These are phyloP conservation scores for Oriolus oriolus DNA, from an alignment of 2,113 vertebrate genomes.

Conservation along the genomic window DNA sequence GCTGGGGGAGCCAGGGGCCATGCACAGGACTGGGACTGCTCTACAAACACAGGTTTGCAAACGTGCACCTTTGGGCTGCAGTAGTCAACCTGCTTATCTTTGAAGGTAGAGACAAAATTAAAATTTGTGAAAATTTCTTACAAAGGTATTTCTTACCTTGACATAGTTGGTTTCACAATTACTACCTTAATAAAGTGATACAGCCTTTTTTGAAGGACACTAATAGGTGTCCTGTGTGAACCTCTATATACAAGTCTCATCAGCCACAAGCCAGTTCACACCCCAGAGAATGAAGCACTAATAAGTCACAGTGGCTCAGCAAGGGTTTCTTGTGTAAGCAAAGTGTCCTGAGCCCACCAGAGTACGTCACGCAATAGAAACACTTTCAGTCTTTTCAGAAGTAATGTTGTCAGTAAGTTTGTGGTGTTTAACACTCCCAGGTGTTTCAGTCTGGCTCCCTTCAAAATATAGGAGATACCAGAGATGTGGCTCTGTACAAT, in stretches of 20 bases:
- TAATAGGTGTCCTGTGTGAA: accelerated
- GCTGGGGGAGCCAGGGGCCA: neutral
- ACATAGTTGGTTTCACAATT: neutral
- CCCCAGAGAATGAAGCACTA: neutral
- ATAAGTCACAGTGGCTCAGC: neutral
- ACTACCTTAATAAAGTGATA: neutral
- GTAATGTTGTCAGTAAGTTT: neutral
- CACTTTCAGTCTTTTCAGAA: neutral
- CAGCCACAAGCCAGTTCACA: neutral
- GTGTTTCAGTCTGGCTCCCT: neutral
- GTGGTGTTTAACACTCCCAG: neutral
- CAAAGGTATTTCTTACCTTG: neutral
- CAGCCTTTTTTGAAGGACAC: neutral
- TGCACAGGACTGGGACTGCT: neutral
- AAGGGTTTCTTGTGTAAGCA: neutral
- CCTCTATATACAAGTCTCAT: neutral
- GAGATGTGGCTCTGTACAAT: neutral
- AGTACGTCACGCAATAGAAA: neutral
- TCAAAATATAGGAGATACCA: neutral
- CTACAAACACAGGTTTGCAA: neutral
- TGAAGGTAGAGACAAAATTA: neutral
- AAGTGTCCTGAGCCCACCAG: neutral
- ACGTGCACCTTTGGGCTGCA: neutral
- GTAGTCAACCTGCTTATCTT: neutral
- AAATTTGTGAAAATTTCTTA: neutral